phyloP scores from a whole-genome alignment of 1,140 invertebrate genomes.

The Drosophila parvula region DNA sequence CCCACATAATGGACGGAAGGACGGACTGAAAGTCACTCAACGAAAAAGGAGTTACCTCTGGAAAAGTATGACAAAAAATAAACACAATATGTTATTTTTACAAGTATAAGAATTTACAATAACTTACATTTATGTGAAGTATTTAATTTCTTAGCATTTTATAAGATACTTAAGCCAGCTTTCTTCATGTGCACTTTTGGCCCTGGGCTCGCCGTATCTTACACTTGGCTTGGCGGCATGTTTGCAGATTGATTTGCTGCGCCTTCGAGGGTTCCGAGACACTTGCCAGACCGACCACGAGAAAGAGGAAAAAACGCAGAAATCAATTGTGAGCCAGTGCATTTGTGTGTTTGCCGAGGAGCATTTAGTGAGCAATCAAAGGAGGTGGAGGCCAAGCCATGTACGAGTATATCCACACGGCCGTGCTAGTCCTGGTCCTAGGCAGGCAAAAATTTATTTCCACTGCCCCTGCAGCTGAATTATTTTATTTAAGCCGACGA shows the following conservation, averaged over 20 bases:
- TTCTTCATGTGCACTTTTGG: constrained; percentile 15
- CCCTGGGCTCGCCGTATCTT: constrained; percentile 36
- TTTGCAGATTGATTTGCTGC: constrained; percentile 82
- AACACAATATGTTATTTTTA: neutral
- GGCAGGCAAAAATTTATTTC: constrained; percentile 70
- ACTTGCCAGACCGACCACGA: constrained; percentile 63
- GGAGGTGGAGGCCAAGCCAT: constrained; percentile 43
- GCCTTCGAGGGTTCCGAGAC: constrained; percentile 71
- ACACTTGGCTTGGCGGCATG: constrained; percentile 75
- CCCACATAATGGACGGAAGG: constrained; percentile 67
- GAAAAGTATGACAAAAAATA: neutral
- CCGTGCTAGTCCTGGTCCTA: constrained; percentile 41
- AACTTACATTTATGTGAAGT: too few relatives aligned
- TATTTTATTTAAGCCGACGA: constrained; percentile 84
- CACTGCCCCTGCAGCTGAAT: constrained; percentile 83
- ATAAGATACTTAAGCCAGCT: neutral
- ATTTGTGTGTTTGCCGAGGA: constrained; percentile 30
- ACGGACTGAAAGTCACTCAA: constrained; percentile 13
- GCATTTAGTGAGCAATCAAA: constrained; percentile 74
- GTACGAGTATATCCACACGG: constrained; percentile 11
- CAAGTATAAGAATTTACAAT: neutral
- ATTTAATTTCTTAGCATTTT: too few relatives aligned
- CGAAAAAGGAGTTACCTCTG: neutral
- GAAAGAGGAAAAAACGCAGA: constrained; percentile 54
- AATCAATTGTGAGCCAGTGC: constrained; percentile 66